Evolutionary conservation across 64 coral and sea anemone species (phyloP).

Genomic region (Acropora yongei): DNA sequence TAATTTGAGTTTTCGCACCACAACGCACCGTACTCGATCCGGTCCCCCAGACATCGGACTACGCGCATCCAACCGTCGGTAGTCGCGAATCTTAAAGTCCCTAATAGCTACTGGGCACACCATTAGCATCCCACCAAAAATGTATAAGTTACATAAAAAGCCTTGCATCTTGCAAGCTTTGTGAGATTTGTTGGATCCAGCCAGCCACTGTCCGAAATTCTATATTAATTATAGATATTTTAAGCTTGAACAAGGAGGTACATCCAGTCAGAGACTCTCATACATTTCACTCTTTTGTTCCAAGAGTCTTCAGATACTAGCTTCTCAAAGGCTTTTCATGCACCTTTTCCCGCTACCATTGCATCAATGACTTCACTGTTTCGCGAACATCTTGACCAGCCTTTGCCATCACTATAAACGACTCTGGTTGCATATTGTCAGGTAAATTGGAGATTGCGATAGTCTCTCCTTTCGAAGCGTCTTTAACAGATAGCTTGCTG

Average conservation of each 20-base stretch:
- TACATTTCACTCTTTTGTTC: slow-evolving; percentile 19
- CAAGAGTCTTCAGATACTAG: slow-evolving; percentile 27
- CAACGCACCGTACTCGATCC: too few species aligned
- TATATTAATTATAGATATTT: too few species aligned
- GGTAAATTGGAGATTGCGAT: too few species aligned
- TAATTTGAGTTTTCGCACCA: too few species aligned
- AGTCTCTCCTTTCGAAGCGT: too few species aligned
- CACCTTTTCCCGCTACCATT: slow-evolving; percentile 16
- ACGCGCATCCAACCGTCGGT: too few species aligned
- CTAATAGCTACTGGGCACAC: background rate
- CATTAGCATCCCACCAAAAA: background rate
- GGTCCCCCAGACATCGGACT: too few species aligned
- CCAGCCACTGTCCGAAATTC: slow-evolving; percentile 41
- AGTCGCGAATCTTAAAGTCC: too few species aligned
- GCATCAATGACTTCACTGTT: background rate
- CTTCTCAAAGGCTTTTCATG: slow-evolving; percentile 9
- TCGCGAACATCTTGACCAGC: background rate
- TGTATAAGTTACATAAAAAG: background rate
- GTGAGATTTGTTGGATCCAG: slow-evolving; percentile 36
- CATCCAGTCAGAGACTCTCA: slow-evolving; percentile 36
- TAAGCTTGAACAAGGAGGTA: slow-evolving; percentile 51
- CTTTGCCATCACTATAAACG: background rate
- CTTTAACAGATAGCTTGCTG: too few species aligned
- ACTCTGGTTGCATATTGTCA: too few species aligned
- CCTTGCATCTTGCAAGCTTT: slow-evolving; percentile 18